phyloP scores from a whole-genome alignment of 2,888 invertebrate species.

The Euspilapteryx auroguttella region DNA sequence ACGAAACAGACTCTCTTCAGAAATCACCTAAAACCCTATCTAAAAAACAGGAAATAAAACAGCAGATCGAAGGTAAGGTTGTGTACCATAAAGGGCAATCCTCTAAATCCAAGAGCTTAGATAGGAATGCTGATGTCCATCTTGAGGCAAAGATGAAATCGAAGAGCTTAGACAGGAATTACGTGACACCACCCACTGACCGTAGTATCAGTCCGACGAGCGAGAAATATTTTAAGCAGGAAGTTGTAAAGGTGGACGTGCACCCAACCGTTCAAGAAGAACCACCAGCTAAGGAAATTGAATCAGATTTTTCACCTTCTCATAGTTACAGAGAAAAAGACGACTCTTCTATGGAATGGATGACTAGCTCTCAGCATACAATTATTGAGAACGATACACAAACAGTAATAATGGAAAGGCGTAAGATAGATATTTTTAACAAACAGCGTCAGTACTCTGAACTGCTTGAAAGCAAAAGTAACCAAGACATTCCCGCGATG shows the following conservation, averaged over 20 bases:
- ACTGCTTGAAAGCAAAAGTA: constrained; percentile 35
- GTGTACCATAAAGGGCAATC: constrained; percentile 59
- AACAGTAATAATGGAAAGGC: constrained; percentile 62
- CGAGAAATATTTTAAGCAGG: constrained; percentile 51
- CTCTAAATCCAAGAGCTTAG: constrained; percentile 67
- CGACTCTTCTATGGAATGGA: constrained; percentile 51
- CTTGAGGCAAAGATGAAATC: constrained; percentile 62
- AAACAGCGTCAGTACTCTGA: constrained; percentile 53
- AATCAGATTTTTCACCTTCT: constrained; percentile 29
- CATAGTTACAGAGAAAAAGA: constrained; percentile 47
- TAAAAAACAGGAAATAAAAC: constrained; percentile 64
- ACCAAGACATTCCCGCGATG: constrained; percentile 30
- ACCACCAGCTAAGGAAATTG: constrained; percentile 10
- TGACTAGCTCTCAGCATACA: constrained; percentile 42
- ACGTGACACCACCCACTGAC: constrained; percentile 40
- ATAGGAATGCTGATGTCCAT: constrained; percentile 63
- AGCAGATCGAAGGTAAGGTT: constrained; percentile 65
- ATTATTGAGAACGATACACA: constrained; percentile 61
- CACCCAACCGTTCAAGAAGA: constrained; percentile 22
- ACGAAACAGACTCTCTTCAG: constrained; percentile 45
- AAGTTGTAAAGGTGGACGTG: constrained; percentile 49
- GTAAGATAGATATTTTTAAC: constrained; percentile 64
- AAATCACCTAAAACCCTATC: constrained; percentile 63
- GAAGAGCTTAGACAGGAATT: constrained; percentile 69
- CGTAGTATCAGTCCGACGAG: too few species aligned